Conservation (phyloP, 1,140 invertebrate genomes). For the Hycleus phaleratus region DNA sequence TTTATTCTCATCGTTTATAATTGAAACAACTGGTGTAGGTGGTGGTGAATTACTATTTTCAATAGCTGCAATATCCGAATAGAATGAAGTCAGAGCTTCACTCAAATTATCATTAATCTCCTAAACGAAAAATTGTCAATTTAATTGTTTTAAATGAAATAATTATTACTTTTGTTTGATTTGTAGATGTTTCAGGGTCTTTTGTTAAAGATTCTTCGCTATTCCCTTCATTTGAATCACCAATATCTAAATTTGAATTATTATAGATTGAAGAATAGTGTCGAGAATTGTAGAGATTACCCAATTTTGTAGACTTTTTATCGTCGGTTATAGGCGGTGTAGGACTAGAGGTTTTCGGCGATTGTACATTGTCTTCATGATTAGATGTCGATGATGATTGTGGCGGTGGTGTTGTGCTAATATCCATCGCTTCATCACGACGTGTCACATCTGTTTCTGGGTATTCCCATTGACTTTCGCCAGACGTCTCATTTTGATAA, state of each 20-base stretch:
- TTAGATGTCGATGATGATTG: background rate
- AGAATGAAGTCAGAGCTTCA: conserved; percentile 52
- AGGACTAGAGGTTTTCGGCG: conserved; percentile 29
- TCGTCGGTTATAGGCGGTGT: conserved; percentile 34
- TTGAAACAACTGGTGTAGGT: conserved; percentile 5
- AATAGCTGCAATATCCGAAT: conserved; percentile 52
- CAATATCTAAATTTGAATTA: conserved; percentile 14
- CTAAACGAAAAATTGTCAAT: background rate
- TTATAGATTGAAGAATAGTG: conserved; percentile 7
- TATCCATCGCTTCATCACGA: conserved; percentile 54
- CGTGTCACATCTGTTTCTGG: conserved; percentile 48
- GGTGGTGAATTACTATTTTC: conserved; percentile 36
- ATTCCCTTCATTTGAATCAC: conserved; percentile 13
- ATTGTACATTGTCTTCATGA: conserved; percentile 31
- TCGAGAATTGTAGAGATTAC: background rate
- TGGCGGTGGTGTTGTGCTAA: conserved; percentile 51
- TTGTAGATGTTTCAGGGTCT: conserved; percentile 41
- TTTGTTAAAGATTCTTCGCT: conserved; percentile 44
- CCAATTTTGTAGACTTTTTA: conserved; percentile 1
- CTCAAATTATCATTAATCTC: conserved; percentile 38
- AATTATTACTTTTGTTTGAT: too few relatives aligned
- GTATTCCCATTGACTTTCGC: conserved; percentile 59
- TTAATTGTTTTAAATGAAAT: too few relatives aligned
- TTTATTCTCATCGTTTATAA: conserved; percentile 15
- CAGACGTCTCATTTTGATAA: conserved; percentile 53